Conservation (phyloP, 2,113 vertebrate species). For the Pionites leucogaster region DNA sequence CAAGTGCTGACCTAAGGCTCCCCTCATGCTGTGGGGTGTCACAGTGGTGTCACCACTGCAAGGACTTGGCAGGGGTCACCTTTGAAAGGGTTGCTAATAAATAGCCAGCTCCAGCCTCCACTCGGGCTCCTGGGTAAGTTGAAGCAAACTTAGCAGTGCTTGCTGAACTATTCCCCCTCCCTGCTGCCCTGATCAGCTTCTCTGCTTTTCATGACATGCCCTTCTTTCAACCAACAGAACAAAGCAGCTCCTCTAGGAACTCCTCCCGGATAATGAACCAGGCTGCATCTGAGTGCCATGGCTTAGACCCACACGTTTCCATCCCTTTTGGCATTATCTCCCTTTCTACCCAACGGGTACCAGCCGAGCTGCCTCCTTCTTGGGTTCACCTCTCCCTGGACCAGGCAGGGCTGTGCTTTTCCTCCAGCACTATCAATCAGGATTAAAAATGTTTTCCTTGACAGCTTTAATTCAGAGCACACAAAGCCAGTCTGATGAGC, state of each 20-base stretch:
- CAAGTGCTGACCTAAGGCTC: accelerated
- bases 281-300: neutral
- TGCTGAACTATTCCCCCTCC: neutral
- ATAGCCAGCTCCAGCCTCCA: neutral
- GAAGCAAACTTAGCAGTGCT: neutral
- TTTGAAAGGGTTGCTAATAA: neutral
- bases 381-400: neutral
- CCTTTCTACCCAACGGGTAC: accelerated
- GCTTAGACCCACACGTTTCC: neutral
- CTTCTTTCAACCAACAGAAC: neutral
- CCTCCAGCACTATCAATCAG: neutral
- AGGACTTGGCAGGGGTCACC: neutral
- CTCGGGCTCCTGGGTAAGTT: neutral
- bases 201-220: neutral
- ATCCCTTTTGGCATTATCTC: neutral
- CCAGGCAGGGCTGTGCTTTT: neutral
- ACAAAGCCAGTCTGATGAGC: neutral
- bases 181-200: neutral
- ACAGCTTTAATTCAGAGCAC: neutral
- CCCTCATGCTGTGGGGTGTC: neutral
- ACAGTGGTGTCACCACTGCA: neutral
- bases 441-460: neutral
- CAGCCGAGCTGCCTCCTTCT: accelerated
- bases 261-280: accelerated
- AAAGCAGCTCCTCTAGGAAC: neutral